Percentiles rank a stretch among this genome's conserved stretches.
phyloP scores from a whole-genome alignment of 2,797 vertebrate genomes.

The Typhlichthys subterraneus region DNA sequence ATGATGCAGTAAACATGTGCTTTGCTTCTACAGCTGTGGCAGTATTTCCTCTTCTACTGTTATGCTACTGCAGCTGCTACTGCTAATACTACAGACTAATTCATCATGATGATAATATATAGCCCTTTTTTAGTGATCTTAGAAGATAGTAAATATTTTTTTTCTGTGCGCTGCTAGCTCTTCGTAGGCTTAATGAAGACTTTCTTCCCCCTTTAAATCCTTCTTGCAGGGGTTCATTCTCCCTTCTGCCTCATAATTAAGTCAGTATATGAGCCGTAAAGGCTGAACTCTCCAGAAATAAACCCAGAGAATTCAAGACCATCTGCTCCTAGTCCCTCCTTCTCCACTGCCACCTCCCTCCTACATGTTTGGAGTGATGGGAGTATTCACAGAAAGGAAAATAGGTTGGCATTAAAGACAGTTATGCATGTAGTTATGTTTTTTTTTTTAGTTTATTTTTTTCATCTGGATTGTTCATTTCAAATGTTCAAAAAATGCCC shows the following conservation, averaged over 20 bases:
- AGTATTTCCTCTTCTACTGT: too few species aligned
- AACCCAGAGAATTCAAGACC: conserved; percentile 62
- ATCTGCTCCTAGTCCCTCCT: conserved; percentile 21
- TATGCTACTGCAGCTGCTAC: too few species aligned
- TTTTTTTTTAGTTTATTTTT: not conserved
- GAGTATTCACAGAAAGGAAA: conserved; percentile 12
- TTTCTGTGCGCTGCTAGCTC: too few species aligned
- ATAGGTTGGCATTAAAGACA: not conserved
- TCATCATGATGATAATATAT: too few species aligned
- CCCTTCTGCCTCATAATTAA: conserved; percentile 77
- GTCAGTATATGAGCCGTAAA: conserved; percentile 79
- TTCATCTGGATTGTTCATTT: not conserved
- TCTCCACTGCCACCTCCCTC: conserved; percentile 19
- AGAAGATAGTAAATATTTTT: too few species aligned
- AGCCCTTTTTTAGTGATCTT: too few species aligned
- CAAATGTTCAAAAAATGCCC: conserved; percentile 17
- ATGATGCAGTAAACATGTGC: too few species aligned
- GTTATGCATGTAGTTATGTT: not conserved
- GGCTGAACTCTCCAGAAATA: conserved; percentile 70
- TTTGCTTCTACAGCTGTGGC: too few species aligned
- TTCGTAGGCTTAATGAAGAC: conserved; percentile 56
- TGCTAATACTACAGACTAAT: too few species aligned
- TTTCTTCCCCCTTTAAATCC: conserved; percentile 60
- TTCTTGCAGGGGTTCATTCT: conserved; percentile 63
- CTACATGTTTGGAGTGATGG: conserved; percentile 48